phyloP scores from a whole-genome alignment of 2,888 invertebrate species.

The Drosophila colorata region DNA sequence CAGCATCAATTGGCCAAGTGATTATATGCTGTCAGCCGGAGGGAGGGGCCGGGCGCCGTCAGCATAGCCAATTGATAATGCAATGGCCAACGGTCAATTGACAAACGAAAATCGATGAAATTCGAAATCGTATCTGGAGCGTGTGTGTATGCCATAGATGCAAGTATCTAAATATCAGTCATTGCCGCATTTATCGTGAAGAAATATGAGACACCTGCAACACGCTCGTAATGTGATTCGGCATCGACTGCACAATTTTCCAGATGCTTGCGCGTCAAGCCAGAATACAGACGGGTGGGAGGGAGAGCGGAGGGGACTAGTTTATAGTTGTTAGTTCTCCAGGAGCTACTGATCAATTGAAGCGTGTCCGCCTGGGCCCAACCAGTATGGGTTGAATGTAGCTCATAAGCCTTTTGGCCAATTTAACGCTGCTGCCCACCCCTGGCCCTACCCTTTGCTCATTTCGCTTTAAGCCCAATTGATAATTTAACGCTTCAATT shows the following conservation, averaged over 20 bases:
- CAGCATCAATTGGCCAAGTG: constrained; percentile 71
- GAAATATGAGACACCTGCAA: constrained; percentile 74
- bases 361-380: constrained; percentile 68
- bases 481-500: constrained; percentile 82
- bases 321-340: constrained; percentile 37
- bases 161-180: constrained; percentile 44
- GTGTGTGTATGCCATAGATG: constrained; percentile 16
- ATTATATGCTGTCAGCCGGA: constrained; percentile 45
- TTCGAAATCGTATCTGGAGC: constrained; percentile 62
- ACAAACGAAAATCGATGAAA: constrained; percentile 73
- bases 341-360: constrained; percentile 65
- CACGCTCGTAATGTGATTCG: constrained; percentile 45
- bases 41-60: constrained; percentile 30
- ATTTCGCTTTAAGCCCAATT: constrained; percentile 65
- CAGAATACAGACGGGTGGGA: neutral
- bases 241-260: constrained; percentile 70
- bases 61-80: constrained; percentile 63
- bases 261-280: constrained; percentile 64
- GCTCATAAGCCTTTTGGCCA: constrained; percentile 66
- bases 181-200: constrained; percentile 42
- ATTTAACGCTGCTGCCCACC: constrained; percentile 75
- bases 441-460: constrained; percentile 34
- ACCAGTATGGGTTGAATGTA: neutral
- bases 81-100: constrained; percentile 65
- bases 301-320: too few species aligned